A percentile compares a stretch with the other conserved stretches of the same genome.
Evolutionary conservation across 1,140 invertebrate species (phyloP).

Genomic region (Bombyx mandarina): DNA sequence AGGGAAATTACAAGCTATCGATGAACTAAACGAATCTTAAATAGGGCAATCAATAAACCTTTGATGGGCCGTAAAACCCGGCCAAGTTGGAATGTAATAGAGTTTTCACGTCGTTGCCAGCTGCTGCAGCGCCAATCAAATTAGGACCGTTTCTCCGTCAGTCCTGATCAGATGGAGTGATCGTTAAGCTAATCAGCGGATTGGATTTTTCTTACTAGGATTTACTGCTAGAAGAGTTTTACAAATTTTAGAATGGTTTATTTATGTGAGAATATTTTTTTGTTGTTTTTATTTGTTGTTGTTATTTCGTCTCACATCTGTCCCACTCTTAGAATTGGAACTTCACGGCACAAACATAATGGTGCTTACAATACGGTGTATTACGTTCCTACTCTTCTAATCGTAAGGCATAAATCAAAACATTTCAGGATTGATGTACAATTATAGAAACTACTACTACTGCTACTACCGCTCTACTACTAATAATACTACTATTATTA

Average conservation of each 20-base stretch:
- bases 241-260: neutral
- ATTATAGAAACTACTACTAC: no score
- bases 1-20: slow-evolving; percentile 1
- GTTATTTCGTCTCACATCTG: no score
- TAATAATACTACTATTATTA: no score
- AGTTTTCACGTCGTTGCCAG: slow-evolving; percentile 43
- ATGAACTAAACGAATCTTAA: slow-evolving; percentile 1
- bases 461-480: no score
- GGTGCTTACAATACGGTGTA: no score
- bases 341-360: no score
- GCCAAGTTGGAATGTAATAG: slow-evolving; percentile 31
- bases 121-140: slow-evolving; percentile 51
- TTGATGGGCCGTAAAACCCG: slow-evolving; percentile 28
- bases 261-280: no score
- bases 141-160: slow-evolving; percentile 47
- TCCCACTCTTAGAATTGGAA: no score
- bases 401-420: no score
- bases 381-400: no score
- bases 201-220: slow-evolving; percentile 36
- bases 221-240: slow-evolving; percentile 1
- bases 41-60: slow-evolving; percentile 7
- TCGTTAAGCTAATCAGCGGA: slow-evolving; percentile 32
- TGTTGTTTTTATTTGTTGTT: no score
- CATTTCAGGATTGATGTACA: no score
- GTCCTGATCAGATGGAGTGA: slow-evolving; percentile 21